phyloP scores from a whole-genome alignment of 2,113 vertebrate genomes.

The Xenus cinereus region DNA sequence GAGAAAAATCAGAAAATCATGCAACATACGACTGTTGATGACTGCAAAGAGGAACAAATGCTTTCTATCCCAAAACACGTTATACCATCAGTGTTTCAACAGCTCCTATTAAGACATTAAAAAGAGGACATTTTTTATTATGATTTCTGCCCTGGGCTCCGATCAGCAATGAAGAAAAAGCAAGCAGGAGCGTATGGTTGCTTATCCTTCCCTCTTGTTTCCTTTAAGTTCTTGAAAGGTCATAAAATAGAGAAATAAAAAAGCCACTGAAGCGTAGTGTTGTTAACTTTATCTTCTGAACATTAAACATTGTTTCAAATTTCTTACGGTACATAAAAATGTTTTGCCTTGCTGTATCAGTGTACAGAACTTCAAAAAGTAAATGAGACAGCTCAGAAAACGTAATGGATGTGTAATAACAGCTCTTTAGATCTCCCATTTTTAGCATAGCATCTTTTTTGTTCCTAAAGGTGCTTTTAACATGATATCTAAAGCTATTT shows the following conservation, averaged over 20 bases:
- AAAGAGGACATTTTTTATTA: constrained; percentile 60
- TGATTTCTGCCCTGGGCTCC: constrained; percentile 67
- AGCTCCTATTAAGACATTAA: constrained; percentile 70
- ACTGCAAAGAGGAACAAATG: constrained; percentile 69
- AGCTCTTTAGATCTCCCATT: constrained; percentile 79
- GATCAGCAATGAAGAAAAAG: constrained; percentile 51
- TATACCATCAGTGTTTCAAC: constrained; percentile 69
- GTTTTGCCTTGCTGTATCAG: constrained; percentile 76
- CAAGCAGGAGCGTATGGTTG: constrained; percentile 31
- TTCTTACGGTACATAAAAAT: constrained; percentile 84
- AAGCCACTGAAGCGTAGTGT: constrained; percentile 69
- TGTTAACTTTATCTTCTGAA: constrained; percentile 76
- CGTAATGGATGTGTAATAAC: constrained; percentile 85
- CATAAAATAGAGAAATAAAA: constrained; percentile 77
- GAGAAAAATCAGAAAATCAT: constrained; percentile 52
- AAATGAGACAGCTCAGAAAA: constrained; percentile 79
- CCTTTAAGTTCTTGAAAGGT: constrained; percentile 62
- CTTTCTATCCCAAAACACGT: constrained; percentile 71
- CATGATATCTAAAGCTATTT: constrained; percentile 86
- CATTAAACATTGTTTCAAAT: constrained; percentile 88
- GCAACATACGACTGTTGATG: constrained; percentile 67
- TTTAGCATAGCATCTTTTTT: constrained; percentile 77
- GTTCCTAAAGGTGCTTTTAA: constrained; percentile 87
- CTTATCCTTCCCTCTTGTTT: constrained; percentile 63
- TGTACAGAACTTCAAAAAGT: constrained; percentile 82